Base-by-base conservation (phyloP, 2,888 invertebrate species). In the Sialis fuliginosa region DNA sequence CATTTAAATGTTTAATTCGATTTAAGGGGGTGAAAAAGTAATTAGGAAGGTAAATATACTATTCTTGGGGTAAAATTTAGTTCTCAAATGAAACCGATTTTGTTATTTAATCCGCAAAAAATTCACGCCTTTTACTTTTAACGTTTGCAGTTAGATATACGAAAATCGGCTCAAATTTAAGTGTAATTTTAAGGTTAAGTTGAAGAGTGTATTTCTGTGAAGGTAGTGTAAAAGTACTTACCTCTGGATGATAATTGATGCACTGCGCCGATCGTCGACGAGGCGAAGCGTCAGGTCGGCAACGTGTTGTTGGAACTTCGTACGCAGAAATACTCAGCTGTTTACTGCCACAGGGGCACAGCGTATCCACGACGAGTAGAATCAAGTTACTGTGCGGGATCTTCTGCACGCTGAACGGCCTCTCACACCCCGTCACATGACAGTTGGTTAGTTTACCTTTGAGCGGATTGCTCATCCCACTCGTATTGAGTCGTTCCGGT, bases 371-470 rank as follows among this genome's bases (percentile, higher is more conserved):
- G 52, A 89, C 90, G 52, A 91, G 69, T 52, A 91, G 69, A 57
- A 91, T 86, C 56, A 91, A 69, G 70, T 91, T 91, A 60, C 89
- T 90, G 63, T 87, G 84, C 44, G 82, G 87, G 58, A 91, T 87
- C 68, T 88, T 88, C 61, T 90, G 89, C 48, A 90, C 89, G 68
- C 89, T 90, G 68, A 90, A 90, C 31, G 89, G 89, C 58, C 90
- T 85, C 63, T 89, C 88, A 60, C 90, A 90, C 51, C 87, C 88
- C 39, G 85, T 86, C 48, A 79, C 78, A 59, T 87, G 89, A 60
- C 88, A 90, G 62, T 88, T 90, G 37, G 87, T 89, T 41, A 88
- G 70, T 65, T 88, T 89, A 47, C 88, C 90, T 67, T 89, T 90
- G 3, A 88, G 69, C 32, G 88, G 89, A 65, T 86, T 88, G 53